Evolutionary conservation across 2,888 invertebrate genomes (phyloP).

Genomic region (Drosophila dives): DNA sequence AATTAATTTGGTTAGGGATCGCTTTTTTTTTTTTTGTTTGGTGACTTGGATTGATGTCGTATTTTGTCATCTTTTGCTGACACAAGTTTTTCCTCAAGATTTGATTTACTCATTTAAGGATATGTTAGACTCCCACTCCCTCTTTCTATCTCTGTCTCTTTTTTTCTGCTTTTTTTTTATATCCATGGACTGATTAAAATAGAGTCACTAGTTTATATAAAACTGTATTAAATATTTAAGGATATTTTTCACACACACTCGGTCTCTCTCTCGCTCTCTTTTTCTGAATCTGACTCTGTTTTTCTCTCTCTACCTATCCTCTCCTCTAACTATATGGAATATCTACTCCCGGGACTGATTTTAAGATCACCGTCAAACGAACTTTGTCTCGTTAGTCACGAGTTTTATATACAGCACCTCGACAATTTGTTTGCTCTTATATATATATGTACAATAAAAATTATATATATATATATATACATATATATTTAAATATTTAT

Average conservation of each 20-base stretch:
- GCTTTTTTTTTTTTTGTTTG: not conserved
- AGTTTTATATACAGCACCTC: constrained; percentile 49
- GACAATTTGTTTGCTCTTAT: constrained; percentile 50
- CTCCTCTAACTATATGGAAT: not conserved
- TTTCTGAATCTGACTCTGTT: not conserved
- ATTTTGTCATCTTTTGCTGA: not conserved
- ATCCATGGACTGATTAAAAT: not conserved
- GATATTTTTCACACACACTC: not conserved
- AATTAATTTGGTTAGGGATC: not conserved
- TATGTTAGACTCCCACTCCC: not conserved
- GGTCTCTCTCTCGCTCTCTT: not conserved
- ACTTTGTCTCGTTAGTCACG: constrained; percentile 71
- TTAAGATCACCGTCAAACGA: constrained; percentile 33
- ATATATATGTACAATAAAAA: not conserved
- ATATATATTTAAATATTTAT: not conserved
- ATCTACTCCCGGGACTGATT: not conserved
- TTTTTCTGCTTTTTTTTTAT: not conserved
- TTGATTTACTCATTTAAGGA: not conserved
- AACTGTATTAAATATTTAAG: not conserved
- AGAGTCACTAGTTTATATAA: not conserved
- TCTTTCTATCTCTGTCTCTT: not conserved
- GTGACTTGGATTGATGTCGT: too few relatives aligned
- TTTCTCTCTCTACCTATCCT: too few relatives aligned
- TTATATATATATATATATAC: not conserved
- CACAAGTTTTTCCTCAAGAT: not conserved